These are phyloP conservation scores for Bungarus multicinctus DNA, from an alignment of 2,113 vertebrate species.

Conservation along the genomic window DNA sequence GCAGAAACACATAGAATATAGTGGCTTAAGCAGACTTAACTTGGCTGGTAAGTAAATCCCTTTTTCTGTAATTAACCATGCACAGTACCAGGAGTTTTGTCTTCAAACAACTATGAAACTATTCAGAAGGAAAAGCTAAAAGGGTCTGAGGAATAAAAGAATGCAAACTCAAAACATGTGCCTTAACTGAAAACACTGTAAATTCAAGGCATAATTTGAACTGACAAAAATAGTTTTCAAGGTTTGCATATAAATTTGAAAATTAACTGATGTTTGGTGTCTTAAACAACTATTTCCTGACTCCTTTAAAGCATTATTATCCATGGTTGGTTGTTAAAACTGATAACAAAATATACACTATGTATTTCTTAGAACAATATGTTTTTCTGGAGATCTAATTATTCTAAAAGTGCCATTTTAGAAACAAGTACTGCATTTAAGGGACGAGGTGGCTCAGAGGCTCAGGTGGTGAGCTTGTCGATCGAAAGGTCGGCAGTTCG, in stretches of 20 bases:
- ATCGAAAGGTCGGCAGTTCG: too few relatives aligned
- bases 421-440: background rate
- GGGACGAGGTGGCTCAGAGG: too few relatives aligned
- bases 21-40: background rate
- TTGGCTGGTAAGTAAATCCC: background rate
- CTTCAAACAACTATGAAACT: background rate
- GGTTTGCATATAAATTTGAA: background rate
- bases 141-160: background rate
- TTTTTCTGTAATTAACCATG: background rate
- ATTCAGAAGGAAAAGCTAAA: background rate
- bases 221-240: background rate
- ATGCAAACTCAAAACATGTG: background rate
- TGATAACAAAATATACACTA: background rate
- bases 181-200: background rate
- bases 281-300: background rate
- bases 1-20: background rate
- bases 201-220: background rate
- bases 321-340: background rate
- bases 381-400: slow-evolving; percentile 4
- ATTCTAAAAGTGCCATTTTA: slow-evolving; percentile 6
- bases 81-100: background rate
- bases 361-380: background rate
- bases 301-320: background rate
- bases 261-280: background rate
- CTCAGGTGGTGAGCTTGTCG: too few relatives aligned